Conservation (phyloP, 2,888 invertebrate genomes). For the Drosophila birchii region DNA sequence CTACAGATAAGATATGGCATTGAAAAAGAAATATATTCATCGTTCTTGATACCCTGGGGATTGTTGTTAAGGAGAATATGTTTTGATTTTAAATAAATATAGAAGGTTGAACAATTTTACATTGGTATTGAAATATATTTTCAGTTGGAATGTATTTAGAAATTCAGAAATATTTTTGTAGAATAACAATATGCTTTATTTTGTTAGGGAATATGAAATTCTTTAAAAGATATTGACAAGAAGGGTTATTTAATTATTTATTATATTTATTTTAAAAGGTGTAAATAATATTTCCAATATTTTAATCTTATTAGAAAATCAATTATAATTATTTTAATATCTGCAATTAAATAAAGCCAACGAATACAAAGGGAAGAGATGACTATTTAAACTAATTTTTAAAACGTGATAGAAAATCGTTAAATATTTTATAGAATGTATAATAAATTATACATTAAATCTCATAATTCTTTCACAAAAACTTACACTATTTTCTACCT, state of each 20-base stretch:
- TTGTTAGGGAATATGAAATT: too few relatives aligned
- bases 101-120: background rate
- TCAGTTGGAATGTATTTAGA: background rate
- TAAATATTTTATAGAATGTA: too few relatives aligned
- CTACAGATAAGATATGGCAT: conserved; percentile 24
- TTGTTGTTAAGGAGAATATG: background rate
- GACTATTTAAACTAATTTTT: too few relatives aligned
- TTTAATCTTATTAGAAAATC: background rate
- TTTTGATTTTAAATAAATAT: background rate
- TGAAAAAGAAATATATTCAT: background rate
- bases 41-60: background rate
- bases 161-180: background rate
- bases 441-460: too few relatives aligned
- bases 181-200: background rate
- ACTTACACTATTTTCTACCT: too few relatives aligned
- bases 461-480: too few relatives aligned
- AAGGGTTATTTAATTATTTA: too few relatives aligned
- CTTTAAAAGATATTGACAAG: too few relatives aligned
- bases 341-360: too few relatives aligned
- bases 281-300: background rate
- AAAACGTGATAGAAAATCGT: too few relatives aligned
- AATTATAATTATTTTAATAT: background rate
- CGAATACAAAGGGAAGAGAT: too few relatives aligned
- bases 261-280: background rate
- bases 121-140: background rate